Conservation (phyloP, 1,140 invertebrate species). For the Aphidius gifuensis region DNA sequence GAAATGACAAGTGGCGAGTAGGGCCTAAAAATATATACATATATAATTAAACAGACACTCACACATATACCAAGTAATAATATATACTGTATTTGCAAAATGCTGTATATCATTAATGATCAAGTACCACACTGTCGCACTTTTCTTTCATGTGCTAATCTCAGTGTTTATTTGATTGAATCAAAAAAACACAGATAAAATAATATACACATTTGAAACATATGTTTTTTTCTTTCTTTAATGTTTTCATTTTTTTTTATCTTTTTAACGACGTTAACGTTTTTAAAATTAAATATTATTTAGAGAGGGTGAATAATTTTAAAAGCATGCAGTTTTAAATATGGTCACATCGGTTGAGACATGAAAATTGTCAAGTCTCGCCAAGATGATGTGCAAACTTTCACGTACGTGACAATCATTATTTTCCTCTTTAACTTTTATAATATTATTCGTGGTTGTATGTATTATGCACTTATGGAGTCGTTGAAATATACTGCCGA, state of each 20-base stretch:
- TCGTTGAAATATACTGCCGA: slow-evolving; percentile 4
- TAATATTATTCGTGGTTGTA: slow-evolving; percentile 1
- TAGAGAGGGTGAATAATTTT: too few species aligned
- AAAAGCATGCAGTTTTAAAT: too few species aligned
- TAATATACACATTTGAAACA: too few species aligned
- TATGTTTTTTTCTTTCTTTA: too few species aligned
- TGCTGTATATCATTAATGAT: slow-evolving; percentile 23
- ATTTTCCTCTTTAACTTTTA: background rate
- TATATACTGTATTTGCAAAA: slow-evolving; percentile 15
- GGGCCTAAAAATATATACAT: slow-evolving; percentile 17
- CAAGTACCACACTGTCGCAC: slow-evolving; percentile 11
- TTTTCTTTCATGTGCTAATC: slow-evolving; percentile 46
- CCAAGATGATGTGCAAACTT: slow-evolving; percentile 9
- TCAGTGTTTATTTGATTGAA: slow-evolving; percentile 44
- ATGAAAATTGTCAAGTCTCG: too few species aligned
- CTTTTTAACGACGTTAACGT: too few species aligned
- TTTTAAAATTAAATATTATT: too few species aligned
- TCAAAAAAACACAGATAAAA: slow-evolving; percentile 19
- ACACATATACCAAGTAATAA: background rate
- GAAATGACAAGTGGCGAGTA: slow-evolving; percentile 51
- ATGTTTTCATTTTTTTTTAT: too few species aligned
- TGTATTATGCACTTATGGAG: too few species aligned
- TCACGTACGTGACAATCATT: slow-evolving; percentile 9
- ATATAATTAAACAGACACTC: slow-evolving; percentile 21
- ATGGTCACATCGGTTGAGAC: too few species aligned